Evolutionary conservation across 2,888 invertebrate species (phyloP).

Genomic region (Branchipolynoe longqiensis): DNA sequence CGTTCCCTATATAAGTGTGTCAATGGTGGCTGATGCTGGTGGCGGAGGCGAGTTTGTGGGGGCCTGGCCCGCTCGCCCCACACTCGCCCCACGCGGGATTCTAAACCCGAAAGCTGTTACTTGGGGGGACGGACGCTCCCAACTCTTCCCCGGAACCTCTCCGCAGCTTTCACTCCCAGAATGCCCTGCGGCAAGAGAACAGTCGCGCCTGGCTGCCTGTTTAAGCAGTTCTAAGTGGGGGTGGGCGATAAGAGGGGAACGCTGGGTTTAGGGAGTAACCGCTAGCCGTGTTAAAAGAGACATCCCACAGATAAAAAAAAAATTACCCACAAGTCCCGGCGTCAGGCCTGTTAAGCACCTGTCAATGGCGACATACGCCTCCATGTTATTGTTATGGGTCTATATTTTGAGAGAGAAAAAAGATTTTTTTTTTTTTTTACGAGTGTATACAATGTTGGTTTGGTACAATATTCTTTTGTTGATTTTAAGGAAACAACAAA

Average conservation of each 20-base stretch:
- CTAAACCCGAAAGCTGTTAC: neutral
- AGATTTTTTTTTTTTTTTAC: neutral
- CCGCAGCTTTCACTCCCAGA: no score
- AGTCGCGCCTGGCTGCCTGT: neutral
- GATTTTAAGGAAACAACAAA: no score
- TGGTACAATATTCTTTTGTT: slow-evolving; percentile 33
- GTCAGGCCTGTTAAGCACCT: slow-evolving; percentile 4
- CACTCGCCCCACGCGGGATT: neutral
- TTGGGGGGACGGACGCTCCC: neutral
- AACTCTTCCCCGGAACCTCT: no score
- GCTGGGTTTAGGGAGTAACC: neutral
- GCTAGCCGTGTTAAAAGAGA: no score
- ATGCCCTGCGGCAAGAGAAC: no score
- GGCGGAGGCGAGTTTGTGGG: neutral
- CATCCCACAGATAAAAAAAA: no score
- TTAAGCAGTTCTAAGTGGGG: no score
- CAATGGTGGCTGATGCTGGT: slow-evolving; percentile 37
- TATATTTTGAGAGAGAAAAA: neutral
- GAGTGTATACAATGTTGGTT: neutral
- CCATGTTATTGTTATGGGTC: slow-evolving; percentile 32
- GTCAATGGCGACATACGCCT: neutral
- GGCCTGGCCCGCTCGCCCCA: neutral
- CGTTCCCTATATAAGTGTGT: slow-evolving; percentile 41
- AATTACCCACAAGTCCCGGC: slow-evolving; percentile 14
- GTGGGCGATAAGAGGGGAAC: no score